Evolutionary conservation across 92 coral and sea anemone genomes (phyloP).

Genomic region (Zoanthus sociatus): DNA sequence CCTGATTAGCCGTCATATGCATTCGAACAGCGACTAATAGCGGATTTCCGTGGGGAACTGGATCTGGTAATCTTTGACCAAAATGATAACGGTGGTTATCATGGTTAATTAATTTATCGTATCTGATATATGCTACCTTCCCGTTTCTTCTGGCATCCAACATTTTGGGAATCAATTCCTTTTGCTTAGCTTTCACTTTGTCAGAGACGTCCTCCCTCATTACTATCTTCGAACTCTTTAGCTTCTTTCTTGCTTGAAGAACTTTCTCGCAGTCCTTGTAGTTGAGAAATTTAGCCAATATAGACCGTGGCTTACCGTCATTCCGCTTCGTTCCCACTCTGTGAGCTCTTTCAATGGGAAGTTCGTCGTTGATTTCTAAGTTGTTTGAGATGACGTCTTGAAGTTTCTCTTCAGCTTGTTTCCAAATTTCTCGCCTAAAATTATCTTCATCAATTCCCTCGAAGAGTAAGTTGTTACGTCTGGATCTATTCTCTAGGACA

Average conservation of each 20-base stretch:
- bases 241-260: neutral
- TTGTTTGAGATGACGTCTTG: no score
- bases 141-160: conserved; percentile 5
- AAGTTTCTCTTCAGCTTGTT: no score
- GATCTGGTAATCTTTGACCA: neutral
- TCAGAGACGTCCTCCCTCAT: conserved; percentile 8
- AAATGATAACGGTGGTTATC: neutral
- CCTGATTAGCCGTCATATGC: no score
- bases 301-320: neutral
- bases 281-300: conserved; percentile 1
- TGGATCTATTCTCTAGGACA: neutral
- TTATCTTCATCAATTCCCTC: neutral
- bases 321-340: conserved; percentile 1
- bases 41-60: neutral
- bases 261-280: neutral
- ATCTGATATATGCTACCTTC: neutral
- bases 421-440: no score
- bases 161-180: conserved; percentile 4
- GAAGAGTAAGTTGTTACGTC: neutral
- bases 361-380: no score
- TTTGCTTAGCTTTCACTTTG: conserved; percentile 13
- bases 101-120: neutral
- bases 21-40: no score
- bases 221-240: neutral
- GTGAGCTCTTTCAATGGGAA: neutral